Evolutionary conservation across 2,888 invertebrate species (phyloP), one percentile per base, ranked within the genome.

Genomic region (Keiferia lycopersicella): DNA sequence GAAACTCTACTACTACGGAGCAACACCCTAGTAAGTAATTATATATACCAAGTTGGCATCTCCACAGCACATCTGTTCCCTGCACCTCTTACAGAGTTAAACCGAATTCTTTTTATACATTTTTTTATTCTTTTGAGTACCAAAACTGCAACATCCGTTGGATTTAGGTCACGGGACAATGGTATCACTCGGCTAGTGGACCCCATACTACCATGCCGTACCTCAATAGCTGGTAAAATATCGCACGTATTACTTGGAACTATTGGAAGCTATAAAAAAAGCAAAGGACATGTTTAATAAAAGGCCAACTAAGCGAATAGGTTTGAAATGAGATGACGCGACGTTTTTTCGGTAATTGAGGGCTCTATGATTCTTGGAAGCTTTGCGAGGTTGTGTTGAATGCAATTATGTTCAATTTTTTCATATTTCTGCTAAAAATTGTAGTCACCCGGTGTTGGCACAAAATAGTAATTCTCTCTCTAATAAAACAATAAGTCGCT

Each of bases 141-240:
- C 76, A 79, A 81, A 77, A 78, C 75, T 75, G 81, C 77, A 75
- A 87, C 84, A 88, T 87, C 87, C 87, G 85, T 76, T 80, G 83
- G 83, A 89, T 89, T 88, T 89, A 82, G 90, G 89, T 90, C 87
- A 89, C 81, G 75, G 80, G 85, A 87, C 87, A 85, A 84, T 83
- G 79, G 75, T 56, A 73, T 74, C 73, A 72, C 68, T 71, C 68
- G 66, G 67, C 64, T 71, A 68, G 61, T 64, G 67, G 69, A 26
- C 16, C 56, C 53, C 53, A 26, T 26, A 45, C 8, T 34, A 34
- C 34, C 34, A 50, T 20, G 20, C 50, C 11, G 20, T 10, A 11
- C 30, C 63, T 50, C 18, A 61, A 61, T 51, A 62, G 39, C 62
- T 67, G 67, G 66, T 73, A 71, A 72, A 72, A 71, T 72, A 71